Evolutionary conservation across 2,113 vertebrate species (phyloP).

Genomic region (Platichthys stellatus): DNA sequence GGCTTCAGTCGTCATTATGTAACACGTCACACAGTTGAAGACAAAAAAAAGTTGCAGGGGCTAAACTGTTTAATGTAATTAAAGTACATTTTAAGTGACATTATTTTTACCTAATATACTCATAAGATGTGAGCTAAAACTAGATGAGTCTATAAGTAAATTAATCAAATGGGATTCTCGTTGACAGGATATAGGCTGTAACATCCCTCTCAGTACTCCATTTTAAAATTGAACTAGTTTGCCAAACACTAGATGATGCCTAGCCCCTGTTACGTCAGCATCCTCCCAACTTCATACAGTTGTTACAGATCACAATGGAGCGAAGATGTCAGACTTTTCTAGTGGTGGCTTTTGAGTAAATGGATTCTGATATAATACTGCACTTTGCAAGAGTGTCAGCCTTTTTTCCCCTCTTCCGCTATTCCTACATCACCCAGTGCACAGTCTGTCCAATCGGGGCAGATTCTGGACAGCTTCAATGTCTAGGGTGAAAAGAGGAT

Average conservation of each 20-base stretch:
- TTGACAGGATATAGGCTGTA: conserved; percentile 46
- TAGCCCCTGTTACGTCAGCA: conserved; percentile 9
- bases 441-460: conserved; percentile 11
- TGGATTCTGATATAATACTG: conserved; percentile 24
- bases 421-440: conserved; percentile 31
- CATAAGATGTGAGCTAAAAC: background rate
- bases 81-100: conserved; percentile 20
- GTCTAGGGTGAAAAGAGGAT: conserved; percentile 46
- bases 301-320: conserved; percentile 20
- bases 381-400: conserved; percentile 31
- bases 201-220: conserved; percentile 3
- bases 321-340: conserved; percentile 10
- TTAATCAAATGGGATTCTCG: conserved; percentile 13
- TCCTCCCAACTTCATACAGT: conserved; percentile 6
- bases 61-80: conserved; percentile 17
- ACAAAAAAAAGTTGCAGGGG: conserved; percentile 17
- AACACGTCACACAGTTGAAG: conserved; percentile 1
- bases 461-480: conserved; percentile 32
- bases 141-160: conserved; percentile 16
- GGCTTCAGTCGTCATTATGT: conserved; percentile 37
- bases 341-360: conserved; percentile 21
- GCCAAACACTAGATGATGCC: background rate
- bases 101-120: conserved; percentile 11
- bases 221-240: background rate
- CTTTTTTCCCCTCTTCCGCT: conserved; percentile 30